Evolutionary conservation across 2,797 vertebrate genomes (phyloP), one percentile per base, ranked within the genome.

Genomic region (Clarias pachynema): DNA sequence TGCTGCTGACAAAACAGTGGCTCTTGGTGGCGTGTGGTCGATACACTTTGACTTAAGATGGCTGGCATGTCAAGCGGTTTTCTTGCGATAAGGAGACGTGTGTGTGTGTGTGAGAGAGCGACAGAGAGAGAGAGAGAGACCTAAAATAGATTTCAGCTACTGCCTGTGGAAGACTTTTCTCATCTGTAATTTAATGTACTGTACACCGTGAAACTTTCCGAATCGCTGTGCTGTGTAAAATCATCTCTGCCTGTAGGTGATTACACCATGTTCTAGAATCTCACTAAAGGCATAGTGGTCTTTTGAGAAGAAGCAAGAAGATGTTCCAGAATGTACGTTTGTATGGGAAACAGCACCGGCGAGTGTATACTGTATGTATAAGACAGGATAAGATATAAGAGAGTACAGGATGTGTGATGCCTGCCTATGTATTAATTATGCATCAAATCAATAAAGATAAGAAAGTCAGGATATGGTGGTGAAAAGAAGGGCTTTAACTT

Each of bases 361-460:
- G 40, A 26, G 37, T 66, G 37, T 26, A 79, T 49, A 56, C 78
- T 69, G 53, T 37, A 34, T 65, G 40, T 81, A 29, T 62, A 65
- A 24, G 68, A 24, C n/a, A 60, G 20, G 49, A 63, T 79, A 26
- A 75, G 49, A 14, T 53, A 74, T 10, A 49, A 49, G 44, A 72
- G 20, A 18, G 65, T 40, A 78, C 60, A 83, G 34, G 69, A 80
- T 69, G 12, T 10, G 56, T 31, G 86, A n/a, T 80, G 90, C 80
- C 74, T 69, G 89, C 69, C 84, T 14, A 2, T 86, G 66, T 81
- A 88, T 89, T 88, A 94, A 94, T 92, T 90, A 95, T 92, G 91
- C 92, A 94, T 88, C 56, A 84, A 90, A 95, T 95, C 93, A 93
- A 92, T 93, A 86, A 65, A 87, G 91, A 91, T 91, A 89, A 85